Conservation (phyloP, 2,888 invertebrate genomes). For the Steromphala cineraria region DNA sequence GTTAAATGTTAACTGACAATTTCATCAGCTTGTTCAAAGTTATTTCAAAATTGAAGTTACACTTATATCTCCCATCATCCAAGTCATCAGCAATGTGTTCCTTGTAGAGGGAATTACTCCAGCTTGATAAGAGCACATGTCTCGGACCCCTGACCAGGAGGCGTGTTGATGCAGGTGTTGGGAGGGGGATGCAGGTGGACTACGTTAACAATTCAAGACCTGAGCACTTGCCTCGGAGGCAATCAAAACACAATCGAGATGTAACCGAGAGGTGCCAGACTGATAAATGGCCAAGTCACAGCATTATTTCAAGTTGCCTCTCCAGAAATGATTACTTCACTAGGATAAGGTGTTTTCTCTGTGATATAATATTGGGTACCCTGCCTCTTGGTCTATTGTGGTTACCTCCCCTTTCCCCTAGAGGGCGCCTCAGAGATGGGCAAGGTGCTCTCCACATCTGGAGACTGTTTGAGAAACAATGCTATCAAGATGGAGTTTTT, state of each 20-base stretch:
- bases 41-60: too few species aligned
- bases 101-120: neutral
- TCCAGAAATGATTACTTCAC: neutral
- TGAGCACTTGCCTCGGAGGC: neutral
- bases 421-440: neutral
- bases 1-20: too few species aligned
- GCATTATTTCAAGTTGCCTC: neutral
- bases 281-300: neutral
- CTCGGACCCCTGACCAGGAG: neutral
- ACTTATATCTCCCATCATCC: too few species aligned
- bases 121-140: neutral
- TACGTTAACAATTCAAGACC: too few species aligned
- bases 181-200: neutral
- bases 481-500: too few species aligned
- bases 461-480: too few species aligned
- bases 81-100: neutral
- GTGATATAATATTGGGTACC: neutral
- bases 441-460: neutral
- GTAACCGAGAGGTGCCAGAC: neutral
- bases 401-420: neutral
- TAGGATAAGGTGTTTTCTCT: neutral
- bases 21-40: too few species aligned
- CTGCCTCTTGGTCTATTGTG: neutral
- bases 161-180: neutral
- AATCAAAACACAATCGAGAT: neutral